These are phyloP conservation scores for Luperina nickerlii DNA, from an alignment of 2,888 invertebrate genomes.

Conservation along the genomic window DNA sequence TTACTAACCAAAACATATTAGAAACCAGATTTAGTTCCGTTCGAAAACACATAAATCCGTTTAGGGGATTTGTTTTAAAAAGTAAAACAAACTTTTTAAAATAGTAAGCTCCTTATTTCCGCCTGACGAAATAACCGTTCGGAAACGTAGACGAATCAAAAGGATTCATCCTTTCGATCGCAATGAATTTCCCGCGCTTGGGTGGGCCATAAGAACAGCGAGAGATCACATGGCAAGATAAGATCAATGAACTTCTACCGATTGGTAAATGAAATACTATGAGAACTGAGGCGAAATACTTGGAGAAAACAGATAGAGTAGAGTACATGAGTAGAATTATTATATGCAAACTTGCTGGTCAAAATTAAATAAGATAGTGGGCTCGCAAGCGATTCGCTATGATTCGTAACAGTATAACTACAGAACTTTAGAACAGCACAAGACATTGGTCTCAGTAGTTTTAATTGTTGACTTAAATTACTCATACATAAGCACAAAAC, in stretches of 20 bases:
- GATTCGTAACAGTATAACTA: not conserved
- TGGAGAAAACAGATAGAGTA: not conserved
- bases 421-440: not conserved
- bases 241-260: not conserved
- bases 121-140: slow-evolving; percentile 64
- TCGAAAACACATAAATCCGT: slow-evolving; percentile 70
- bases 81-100: slow-evolving; percentile 77
- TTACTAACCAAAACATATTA: slow-evolving; percentile 40
- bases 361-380: not conserved
- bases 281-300: not conserved
- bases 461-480: not conserved
- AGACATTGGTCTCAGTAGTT: no score
- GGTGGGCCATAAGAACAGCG: slow-evolving; percentile 66
- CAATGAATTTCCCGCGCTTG: slow-evolving; percentile 81
- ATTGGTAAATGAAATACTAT: not conserved
- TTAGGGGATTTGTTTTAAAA: slow-evolving; percentile 76
- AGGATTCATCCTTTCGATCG: slow-evolving; percentile 81
- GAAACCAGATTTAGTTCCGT: slow-evolving; percentile 47
- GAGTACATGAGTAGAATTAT: not conserved
- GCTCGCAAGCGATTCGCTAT: not conserved
- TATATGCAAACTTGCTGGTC: no score
- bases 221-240: not conserved
- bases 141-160: slow-evolving; percentile 78
- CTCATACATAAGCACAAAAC: not conserved
- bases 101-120: slow-evolving; percentile 76